Base-by-base conservation (phyloP, 2,113 vertebrate genomes). In the Bolborhynchus lineola region DNA sequence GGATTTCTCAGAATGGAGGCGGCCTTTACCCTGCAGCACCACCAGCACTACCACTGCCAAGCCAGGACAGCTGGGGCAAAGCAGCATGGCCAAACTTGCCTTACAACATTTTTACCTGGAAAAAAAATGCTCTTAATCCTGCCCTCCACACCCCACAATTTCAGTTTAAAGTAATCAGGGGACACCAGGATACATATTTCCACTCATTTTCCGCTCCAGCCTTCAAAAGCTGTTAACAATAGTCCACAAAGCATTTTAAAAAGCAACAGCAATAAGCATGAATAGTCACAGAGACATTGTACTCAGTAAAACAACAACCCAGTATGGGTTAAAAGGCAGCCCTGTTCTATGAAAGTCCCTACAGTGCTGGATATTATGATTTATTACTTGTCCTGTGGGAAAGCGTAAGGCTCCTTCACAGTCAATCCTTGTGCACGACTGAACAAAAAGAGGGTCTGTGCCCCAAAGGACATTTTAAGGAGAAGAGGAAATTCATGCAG, bases 61-160 rank as follows among this genome's bases (percentile, higher is more conserved):
- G 18, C 50, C 31, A n/a, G 5, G 28, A 25, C 6, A 4, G 29
- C 29, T 1, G 5, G 28, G 28, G 20, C 37, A 71, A 1, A 4
- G 10, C 24, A 53, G 23, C 0, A 0, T 5, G 35, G 47, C 28
- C 41, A 64, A 33, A 85, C 19, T 50, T 0, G 0, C 69, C 18
- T 60, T 55, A 15, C 1, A 1, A 7, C 21, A 35, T 55, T 82
- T 88, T 50, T 8, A 71, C 55, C 52, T 41, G 7, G 46, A 75
- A 49, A 31, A 52, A 57, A 71, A 57, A 20, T 17, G 10, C 35
- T 12, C 62, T 23, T 37, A 75, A 50, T 80, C 35, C 39, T 65
- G 28, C 35, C 31, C 29, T 31, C 11, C 31, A 16, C 31, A 49
- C 7, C 17, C 35, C 19, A 49, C 7, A 53, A 60, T 33, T 65